Evolutionary conservation across 2,888 invertebrate genomes (phyloP), one percentile per base, ranked within the genome.

Genomic region (Luffia ferchaultella): DNA sequence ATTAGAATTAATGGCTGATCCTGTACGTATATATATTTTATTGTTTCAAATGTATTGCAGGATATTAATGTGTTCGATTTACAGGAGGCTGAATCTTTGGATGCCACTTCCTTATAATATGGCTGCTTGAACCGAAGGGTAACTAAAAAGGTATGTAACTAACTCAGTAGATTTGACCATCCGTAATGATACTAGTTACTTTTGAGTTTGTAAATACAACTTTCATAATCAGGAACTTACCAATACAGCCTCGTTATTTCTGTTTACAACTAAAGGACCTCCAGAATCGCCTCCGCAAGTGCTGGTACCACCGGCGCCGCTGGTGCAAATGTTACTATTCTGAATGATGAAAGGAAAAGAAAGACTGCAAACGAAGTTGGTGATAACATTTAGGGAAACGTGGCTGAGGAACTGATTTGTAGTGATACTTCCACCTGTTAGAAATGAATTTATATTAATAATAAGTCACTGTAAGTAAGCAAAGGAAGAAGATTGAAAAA

Each of bases 281-380:
- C 72, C 72, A 48, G 73, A 72, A 66, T 75, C 76, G 0, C 73
- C 70, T 62, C 72, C 62, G 71, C 80, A 76, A 1, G 70, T 69
- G 16, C 70, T 62, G 1, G 46, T 54, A 2, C 68, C 68, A 5
- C 64, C 64, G 0, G 49, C 62, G 0, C 72, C 70, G 53, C 70
- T 71, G 51, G 72, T 70, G 60, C 73, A 76, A 42, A 75, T 58
- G 60, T 73, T 67, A 30, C 60, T 58, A 2, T 54, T 9, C 2
- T 62, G 64, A 7, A 76, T 9, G 30, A 63, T 50, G 1, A 57
- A 1, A 1, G 65, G 64, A 56, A 63, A 73, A 5, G 60, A 51
- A 2, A 53, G 0, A 1, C 52, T 49, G 55, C 65, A 69, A 12
- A 55, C 55, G 12, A 1, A 18, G 58, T 75, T 74, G 17, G 59